Base-by-base conservation (phyloP, 2,797 vertebrate genomes). In the Platyrinchus mystaceus region DNA sequence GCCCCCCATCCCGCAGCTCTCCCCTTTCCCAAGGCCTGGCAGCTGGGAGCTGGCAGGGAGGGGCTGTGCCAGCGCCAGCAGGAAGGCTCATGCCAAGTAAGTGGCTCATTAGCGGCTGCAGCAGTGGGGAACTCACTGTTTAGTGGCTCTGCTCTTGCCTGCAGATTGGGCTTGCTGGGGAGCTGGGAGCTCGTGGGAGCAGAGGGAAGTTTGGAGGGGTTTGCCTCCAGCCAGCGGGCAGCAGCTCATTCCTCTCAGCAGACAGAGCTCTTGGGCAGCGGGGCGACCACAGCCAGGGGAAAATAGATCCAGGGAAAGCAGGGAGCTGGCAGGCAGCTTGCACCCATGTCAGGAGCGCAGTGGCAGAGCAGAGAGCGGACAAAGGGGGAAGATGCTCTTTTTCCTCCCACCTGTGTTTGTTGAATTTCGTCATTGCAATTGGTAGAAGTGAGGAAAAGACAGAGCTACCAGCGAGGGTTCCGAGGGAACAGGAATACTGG, bases 81-180 rank as follows among this genome's bases (percentile, higher is more conserved):
- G 84, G 81, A 88, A 20, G 66, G 89, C 49, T 90, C 34, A 3
- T 87, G 95, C 87, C 96, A 93, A 89, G 89, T 23, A 47, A 89
- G 71, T 41, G 90, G 84, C 89, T 94, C 92, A 66, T 71, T 81
- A 91, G 91, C 20, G 1, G 75, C 32, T 84, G 68, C 66, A 59
- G 75, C 89, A 56, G 78, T 37, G 89, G 83, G 84, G 55, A 94
- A 50, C 28, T 75, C 9, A 6, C 24, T 74, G 37, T 55, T 90
- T 27, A 49, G 71, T 70, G 62, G 49, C 58, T 94, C 60, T 62
- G 49, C 63, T 84, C 62, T 76, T 59, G 83, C 77, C 50, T 73
- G 46, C 23, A 62, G 80, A 80, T 84, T 21, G 71, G 66, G 85
- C 73, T 77, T 39, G 79, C 75, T 49, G 87, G 49, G 7, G 77